Percentiles rank a stretch among this genome's conserved stretches.
Evolutionary conservation across 2,797 vertebrate species (phyloP).

Genomic region (Myotis myotis): DNA sequence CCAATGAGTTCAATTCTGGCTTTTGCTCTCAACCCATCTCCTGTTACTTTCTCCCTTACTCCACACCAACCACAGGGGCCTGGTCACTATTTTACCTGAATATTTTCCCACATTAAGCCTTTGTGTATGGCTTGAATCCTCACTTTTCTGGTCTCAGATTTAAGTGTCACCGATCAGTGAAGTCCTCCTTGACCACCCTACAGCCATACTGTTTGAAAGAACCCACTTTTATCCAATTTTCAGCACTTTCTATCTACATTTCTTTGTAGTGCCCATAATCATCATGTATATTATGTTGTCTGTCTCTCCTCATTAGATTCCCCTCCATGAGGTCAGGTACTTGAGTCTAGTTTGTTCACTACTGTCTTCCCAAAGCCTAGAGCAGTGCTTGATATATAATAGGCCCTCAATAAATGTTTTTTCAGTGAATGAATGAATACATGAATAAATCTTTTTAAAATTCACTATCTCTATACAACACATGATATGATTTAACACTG

Average conservation of each 20-base stretch:
- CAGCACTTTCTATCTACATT: not conserved
- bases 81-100: not conserved
- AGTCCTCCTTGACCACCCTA: not conserved
- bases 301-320: not conserved
- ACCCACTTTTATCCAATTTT: not conserved
- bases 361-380: not conserved
- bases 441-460: constrained; percentile 14
- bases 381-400: not conserved
- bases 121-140: not conserved
- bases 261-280: not conserved
- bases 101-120: not conserved
- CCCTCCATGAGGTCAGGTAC: not conserved
- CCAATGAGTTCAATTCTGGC: not conserved
- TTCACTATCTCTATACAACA: not conserved
- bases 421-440: not conserved
- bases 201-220: not conserved
- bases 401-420: not conserved
- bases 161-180: not conserved
- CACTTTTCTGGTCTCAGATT: not conserved
- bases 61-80: not conserved
- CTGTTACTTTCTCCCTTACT: not conserved
- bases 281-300: not conserved
- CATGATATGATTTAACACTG: not conserved
- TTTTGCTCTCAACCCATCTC: not conserved
- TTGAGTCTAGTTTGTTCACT: not conserved